Percentiles rank a stretch among this genome's conserved stretches.
phyloP scores from a whole-genome alignment of 2,113 vertebrate species.

The Cyprinodon brontotheroides region DNA sequence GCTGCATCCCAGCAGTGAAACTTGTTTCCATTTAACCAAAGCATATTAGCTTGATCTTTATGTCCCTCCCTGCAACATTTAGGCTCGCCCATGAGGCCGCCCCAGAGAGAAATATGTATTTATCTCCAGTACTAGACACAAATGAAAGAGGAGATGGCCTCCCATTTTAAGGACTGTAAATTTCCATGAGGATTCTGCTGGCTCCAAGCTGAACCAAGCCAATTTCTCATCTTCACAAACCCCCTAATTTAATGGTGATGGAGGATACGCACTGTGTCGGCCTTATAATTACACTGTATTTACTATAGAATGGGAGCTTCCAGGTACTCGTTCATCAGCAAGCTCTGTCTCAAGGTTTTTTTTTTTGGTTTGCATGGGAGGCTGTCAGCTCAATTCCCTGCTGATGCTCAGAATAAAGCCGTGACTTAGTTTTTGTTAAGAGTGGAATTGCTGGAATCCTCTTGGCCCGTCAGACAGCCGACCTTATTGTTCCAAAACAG shows the following conservation, averaged over 20 bases:
- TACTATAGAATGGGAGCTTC: slow-evolving; percentile 58
- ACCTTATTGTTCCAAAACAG: slow-evolving; percentile 55
- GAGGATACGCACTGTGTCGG: slow-evolving; percentile 57
- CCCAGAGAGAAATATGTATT: slow-evolving; percentile 50
- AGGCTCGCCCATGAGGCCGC: slow-evolving; percentile 21
- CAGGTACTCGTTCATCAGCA: slow-evolving; percentile 47
- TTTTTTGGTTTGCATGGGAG: slow-evolving; percentile 40
- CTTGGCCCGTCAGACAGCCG: slow-evolving; percentile 45
- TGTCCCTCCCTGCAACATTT: slow-evolving; percentile 21
- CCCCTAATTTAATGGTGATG: slow-evolving; percentile 72
- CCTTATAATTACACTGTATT: slow-evolving; percentile 71
- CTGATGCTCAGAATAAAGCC: slow-evolving; percentile 58
- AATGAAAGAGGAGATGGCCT: slow-evolving; percentile 59
- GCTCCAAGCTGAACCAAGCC: slow-evolving; percentile 64
- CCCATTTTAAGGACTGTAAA: slow-evolving; percentile 59
- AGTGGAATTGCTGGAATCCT: slow-evolving; percentile 58
- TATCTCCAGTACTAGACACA: slow-evolving; percentile 46
- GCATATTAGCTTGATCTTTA: slow-evolving; percentile 21
- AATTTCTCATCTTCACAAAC: slow-evolving; percentile 67
- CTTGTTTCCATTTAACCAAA: slow-evolving; percentile 23
- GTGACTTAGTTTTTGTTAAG: slow-evolving; percentile 67
- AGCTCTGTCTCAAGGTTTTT: slow-evolving; percentile 17
- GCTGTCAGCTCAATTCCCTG: slow-evolving; percentile 42
- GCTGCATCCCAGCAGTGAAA: slow-evolving; percentile 1
- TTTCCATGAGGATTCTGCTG: slow-evolving; percentile 65